Conservation (phyloP, 2,113 vertebrate genomes). For the Murina feae region DNA sequence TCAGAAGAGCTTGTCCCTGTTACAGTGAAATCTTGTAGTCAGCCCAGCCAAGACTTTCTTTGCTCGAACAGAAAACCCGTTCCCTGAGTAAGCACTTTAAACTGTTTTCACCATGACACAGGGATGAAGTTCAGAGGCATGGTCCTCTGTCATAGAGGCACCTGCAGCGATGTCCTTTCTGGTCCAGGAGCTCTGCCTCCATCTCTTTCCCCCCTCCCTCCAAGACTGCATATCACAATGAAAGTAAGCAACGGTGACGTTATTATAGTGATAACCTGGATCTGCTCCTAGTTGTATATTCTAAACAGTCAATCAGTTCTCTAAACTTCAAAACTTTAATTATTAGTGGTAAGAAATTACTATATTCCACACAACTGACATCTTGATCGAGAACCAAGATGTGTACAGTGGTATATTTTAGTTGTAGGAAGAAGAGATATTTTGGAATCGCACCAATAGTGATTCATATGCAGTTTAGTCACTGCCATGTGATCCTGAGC, state of each 20-base stretch:
- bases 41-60: background rate
- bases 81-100: background rate
- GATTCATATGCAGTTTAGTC: background rate
- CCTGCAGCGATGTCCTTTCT: background rate
- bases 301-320: conserved; percentile 48
- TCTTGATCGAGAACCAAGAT: conserved; percentile 42
- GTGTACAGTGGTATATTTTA: background rate
- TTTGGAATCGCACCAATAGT: background rate
- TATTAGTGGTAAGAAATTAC: conserved; percentile 38
- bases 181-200: background rate
- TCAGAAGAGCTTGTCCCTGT: background rate
- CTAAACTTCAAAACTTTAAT: conserved; percentile 29
- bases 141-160: background rate
- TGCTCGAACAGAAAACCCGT: background rate
- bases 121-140: background rate
- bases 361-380: background rate
- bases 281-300: conserved; percentile 20
- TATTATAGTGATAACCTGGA: background rate
- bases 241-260: background rate
- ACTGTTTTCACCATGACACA: background rate
- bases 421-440: background rate
- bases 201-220: background rate
- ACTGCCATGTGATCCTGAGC: background rate
- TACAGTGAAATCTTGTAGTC: background rate
- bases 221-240: background rate